Evolutionary conservation across 2,113 vertebrate species (phyloP).

Genomic region (Gulo gulo): DNA sequence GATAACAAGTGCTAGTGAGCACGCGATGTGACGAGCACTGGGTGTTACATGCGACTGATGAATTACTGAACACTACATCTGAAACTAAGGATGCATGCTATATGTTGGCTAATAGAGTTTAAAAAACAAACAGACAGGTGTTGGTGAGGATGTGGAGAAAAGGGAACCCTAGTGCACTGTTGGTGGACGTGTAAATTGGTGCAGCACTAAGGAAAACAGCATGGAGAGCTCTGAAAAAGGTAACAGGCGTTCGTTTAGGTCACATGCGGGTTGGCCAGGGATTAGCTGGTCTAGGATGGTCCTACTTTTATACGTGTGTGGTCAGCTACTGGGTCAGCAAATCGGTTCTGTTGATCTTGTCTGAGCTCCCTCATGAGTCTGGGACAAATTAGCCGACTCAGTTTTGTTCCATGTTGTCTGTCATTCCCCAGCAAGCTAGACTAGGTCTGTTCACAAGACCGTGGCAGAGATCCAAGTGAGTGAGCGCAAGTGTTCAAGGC

Average conservation of each 20-base stretch:
- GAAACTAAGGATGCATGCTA: too few species aligned
- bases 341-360: neutral
- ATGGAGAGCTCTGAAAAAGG: neutral
- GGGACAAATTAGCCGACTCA: neutral
- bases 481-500: fast-evolving
- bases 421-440: neutral
- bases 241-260: neutral
- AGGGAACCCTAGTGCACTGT: neutral
- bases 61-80: too few species aligned
- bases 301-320: neutral
- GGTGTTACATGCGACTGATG: too few species aligned
- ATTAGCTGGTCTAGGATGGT: neutral
- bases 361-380: neutral
- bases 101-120: too few species aligned
- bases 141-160: neutral
- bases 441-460: neutral
- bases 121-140: too few species aligned
- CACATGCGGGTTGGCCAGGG: neutral
- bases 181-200: neutral
- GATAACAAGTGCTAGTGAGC: neutral
- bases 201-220: neutral
- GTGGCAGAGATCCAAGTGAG: neutral
- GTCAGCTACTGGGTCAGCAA: neutral
- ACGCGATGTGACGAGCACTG: too few species aligned
- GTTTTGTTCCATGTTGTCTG: neutral